Percentiles rank a stretch among this genome's conserved stretches.
Evolutionary conservation across 2,797 vertebrate genomes (phyloP).

Genomic region (Dromococcyx pavoninus): DNA sequence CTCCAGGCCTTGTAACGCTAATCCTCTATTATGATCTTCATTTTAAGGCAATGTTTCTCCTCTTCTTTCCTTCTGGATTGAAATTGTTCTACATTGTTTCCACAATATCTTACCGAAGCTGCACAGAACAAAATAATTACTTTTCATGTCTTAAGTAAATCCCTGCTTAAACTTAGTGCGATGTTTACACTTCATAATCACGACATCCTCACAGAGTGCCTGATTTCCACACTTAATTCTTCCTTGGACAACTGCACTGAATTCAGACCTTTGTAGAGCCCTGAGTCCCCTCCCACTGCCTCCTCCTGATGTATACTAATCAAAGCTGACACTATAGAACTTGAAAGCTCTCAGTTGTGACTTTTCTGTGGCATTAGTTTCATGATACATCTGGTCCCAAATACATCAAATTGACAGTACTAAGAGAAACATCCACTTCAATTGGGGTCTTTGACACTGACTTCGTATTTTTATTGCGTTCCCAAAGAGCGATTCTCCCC

Average conservation of each 20-base stretch:
- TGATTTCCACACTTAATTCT: not conserved
- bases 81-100: not conserved
- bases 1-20: not conserved
- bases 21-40: not conserved
- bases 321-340: not conserved
- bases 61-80: not conserved
- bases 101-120: not conserved
- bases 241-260: not conserved
- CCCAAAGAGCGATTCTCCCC: not conserved
- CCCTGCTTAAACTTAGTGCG: not conserved
- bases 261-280: not conserved
- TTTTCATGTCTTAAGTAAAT: not conserved
- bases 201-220: not conserved
- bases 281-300: not conserved
- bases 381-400: not conserved
- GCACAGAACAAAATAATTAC: not conserved
- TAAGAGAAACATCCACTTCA: not conserved
- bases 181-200: not conserved
- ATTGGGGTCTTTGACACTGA: not conserved
- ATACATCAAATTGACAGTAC: not conserved
- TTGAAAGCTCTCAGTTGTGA: not conserved
- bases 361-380: not conserved
- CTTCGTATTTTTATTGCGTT: not conserved
- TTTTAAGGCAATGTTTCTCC: not conserved
- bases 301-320: not conserved